A percentile compares a stretch with the other conserved stretches of the same genome.
phyloP scores from a whole-genome alignment of 1,140 invertebrate genomes.

The Psilanteris sp. region DNA sequence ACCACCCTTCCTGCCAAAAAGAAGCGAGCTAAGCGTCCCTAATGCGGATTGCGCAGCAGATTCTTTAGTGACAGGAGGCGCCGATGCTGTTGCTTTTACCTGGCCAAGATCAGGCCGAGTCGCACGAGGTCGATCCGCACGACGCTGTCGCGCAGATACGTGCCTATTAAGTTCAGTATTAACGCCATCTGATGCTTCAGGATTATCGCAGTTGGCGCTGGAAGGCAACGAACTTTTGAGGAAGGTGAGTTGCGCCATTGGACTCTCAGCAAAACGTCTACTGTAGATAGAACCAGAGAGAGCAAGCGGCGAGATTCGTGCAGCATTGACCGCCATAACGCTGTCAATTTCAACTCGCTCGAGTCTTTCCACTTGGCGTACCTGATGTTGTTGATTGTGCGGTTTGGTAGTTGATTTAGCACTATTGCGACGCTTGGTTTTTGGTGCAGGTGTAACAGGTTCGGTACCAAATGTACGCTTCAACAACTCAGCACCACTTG shows the following conservation, averaged over 20 bases:
- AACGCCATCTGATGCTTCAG: slow-evolving; percentile 66
- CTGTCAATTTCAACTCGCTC: slow-evolving; percentile 85
- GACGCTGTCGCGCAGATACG: slow-evolving; percentile 69
- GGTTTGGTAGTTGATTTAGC: slow-evolving; percentile 4
- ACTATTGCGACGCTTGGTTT: slow-evolving; percentile 66
- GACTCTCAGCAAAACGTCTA: slow-evolving; percentile 82
- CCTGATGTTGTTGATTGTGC: slow-evolving; percentile 72
- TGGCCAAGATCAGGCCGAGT: slow-evolving; percentile 83
- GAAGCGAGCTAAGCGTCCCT: slow-evolving; percentile 88
- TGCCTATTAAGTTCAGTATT: slow-evolving; percentile 4
- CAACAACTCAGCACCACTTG: slow-evolving; percentile 87
- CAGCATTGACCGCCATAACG: slow-evolving; percentile 81
- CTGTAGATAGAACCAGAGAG: slow-evolving; percentile 81
- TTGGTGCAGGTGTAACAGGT: slow-evolving; percentile 61
- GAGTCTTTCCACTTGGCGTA: slow-evolving; percentile 84
- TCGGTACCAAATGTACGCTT: slow-evolving; percentile 84
- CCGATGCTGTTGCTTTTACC: slow-evolving; percentile 73
- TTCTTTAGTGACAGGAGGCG: slow-evolving; percentile 75
- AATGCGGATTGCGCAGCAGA: slow-evolving; percentile 82
- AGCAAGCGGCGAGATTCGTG: slow-evolving; percentile 80
- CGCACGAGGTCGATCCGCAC: slow-evolving; percentile 72
- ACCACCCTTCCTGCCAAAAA: slow-evolving; percentile 91
- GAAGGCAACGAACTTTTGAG: slow-evolving; percentile 81
- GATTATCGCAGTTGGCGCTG: slow-evolving; percentile 70
- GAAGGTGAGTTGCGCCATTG: slow-evolving; percentile 87